Conservation (phyloP, 2,888 invertebrate species). For the Carcina quercana region DNA sequence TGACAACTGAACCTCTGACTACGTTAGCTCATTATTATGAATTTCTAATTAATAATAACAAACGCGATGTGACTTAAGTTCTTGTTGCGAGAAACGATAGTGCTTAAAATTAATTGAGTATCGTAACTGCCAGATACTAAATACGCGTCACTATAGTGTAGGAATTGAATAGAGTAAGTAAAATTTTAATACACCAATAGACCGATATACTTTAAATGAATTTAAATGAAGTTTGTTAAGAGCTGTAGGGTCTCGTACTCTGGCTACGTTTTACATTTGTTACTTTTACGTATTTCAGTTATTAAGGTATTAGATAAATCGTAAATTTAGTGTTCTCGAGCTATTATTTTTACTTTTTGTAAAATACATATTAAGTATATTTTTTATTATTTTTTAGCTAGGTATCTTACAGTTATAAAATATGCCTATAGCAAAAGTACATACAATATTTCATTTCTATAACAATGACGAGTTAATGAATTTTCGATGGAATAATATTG, state of each 20-base stretch:
- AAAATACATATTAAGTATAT: slow-evolving; percentile 55
- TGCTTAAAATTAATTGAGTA: slow-evolving; percentile 29
- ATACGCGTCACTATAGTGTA: slow-evolving; percentile 54
- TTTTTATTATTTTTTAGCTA: slow-evolving; percentile 53
- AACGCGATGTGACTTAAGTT: slow-evolving; percentile 37
- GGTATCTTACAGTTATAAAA: too few species aligned
- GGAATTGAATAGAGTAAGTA: slow-evolving; percentile 71
- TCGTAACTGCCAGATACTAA: too few species aligned
- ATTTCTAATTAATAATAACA: slow-evolving; percentile 22
- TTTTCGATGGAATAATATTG: too few species aligned
- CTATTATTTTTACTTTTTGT: slow-evolving; percentile 58
- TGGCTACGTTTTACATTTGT: slow-evolving; percentile 44
- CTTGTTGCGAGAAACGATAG: slow-evolving; percentile 29
- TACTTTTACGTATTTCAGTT: slow-evolving; percentile 39
- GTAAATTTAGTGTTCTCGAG: slow-evolving; percentile 50
- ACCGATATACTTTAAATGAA: slow-evolving; percentile 43
- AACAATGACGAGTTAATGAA: too few species aligned
- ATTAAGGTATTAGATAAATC: slow-evolving; percentile 43
- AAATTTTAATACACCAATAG: slow-evolving; percentile 64
- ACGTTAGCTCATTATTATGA: slow-evolving; percentile 19
- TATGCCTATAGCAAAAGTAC: too few species aligned
- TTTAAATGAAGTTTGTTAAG: slow-evolving; percentile 58
- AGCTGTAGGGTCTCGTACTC: slow-evolving; percentile 58
- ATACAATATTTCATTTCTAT: too few species aligned
- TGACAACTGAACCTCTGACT: slow-evolving; percentile 16